Evolutionary conservation across 2,888 invertebrate genomes (phyloP), one percentile per base, ranked within the genome.

Genomic region (Meiosimyza decipiens): DNA sequence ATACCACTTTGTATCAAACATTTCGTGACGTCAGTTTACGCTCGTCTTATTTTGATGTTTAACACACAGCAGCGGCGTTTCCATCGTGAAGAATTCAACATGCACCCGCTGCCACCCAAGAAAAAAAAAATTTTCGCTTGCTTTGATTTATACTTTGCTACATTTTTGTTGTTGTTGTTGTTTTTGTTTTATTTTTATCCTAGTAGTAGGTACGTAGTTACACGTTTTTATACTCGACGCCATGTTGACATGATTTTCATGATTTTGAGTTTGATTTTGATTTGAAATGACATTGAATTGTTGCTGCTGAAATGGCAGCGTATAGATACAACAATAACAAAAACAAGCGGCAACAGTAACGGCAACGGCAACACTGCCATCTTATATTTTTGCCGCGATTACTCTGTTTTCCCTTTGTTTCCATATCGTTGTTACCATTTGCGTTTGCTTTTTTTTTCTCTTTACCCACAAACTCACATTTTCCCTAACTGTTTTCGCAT

Each of bases 211-310:
- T 40, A 40, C 40, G 40, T 40, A 40, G 40, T 40, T 40, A 40
- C 40, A 40, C 40, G 40, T 40, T 57, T 57, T 22, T 16, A 57
- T 15, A 18, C 22, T 18, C 28, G 57, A 22, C 57, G 18, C 18
- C 16, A 54, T 54, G 54, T n/a, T n/a, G 54, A n/a, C 54, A n/a
- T 18, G 54, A 15, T 52, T 52, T 52, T 52, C n/a, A 22, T 22
- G 22, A 13, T 13, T 12, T 13, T 12, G 54, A 54, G 16, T 18
- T 54, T 54, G 54, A 15, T 16, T 54, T 54, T 16, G 54, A 54
- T 18, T 57, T 13, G 22, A 22, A 57, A 18, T 28, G 57, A 57
- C 57, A 57, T 22, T 57, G 57, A 57, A 57, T 57, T 57, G 13
- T 12, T 57, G 40, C 9, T 40, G 22, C 12, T 57, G 57, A 22